These are phyloP conservation scores for Drosophila colorata DNA, from an alignment of 2,888 invertebrate species.

Conservation along the genomic window DNA sequence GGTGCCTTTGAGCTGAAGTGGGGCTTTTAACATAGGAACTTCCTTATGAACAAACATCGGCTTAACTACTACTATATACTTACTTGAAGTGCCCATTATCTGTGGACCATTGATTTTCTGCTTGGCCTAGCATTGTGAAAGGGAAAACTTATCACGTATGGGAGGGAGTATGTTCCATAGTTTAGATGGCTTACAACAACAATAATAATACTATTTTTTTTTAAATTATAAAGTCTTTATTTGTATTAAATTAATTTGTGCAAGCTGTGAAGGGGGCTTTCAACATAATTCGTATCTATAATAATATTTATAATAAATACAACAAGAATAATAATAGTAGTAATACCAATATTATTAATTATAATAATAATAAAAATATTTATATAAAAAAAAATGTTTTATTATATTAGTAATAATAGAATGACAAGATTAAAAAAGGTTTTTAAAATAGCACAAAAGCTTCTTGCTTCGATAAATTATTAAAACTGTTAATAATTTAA, in stretches of 20 bases:
- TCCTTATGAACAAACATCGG: constrained; percentile 48
- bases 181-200: no score
- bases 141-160: neutral
- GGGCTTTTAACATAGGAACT: constrained; percentile 32
- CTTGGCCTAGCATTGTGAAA: constrained; percentile 48
- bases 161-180: neutral
- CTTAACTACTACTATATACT: constrained; percentile 1
- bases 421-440: no score
- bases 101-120: constrained; percentile 52
- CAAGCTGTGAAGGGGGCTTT: no score
- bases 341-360: no score
- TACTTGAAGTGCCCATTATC: constrained; percentile 7
- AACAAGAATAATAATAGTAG: no score
- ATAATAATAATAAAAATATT: no score
- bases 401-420: neutral
- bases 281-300: neutral
- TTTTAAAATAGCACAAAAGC: no score
- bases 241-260: no score
- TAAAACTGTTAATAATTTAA: no score
- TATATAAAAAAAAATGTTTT: neutral
- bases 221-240: no score
- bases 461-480: no score
- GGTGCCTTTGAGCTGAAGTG: constrained; percentile 6
- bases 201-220: no score
- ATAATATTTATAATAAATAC: neutral